Evolutionary conservation across 2,113 vertebrate species (phyloP).

Genomic region (Carassius gibelio): DNA sequence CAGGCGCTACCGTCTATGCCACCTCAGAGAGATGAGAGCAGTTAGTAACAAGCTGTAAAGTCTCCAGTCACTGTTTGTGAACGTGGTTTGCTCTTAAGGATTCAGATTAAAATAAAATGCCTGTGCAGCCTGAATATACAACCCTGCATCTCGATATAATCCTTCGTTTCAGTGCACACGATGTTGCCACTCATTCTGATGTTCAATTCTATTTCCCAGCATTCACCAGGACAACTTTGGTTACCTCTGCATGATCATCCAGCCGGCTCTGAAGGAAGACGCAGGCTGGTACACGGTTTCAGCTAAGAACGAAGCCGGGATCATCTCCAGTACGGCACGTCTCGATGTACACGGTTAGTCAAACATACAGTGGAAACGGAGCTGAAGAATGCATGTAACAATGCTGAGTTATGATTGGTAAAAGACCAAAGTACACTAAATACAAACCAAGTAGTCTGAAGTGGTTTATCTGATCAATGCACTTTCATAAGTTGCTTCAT

Average conservation of each 20-base stretch:
- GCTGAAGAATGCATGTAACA: too few species aligned
- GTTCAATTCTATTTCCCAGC: slow-evolving; percentile 70
- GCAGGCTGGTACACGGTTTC: slow-evolving; percentile 97
- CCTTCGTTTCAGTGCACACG: not conserved
- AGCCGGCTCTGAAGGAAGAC: slow-evolving; percentile 92
- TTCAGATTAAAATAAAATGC: not conserved
- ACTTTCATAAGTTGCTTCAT: not conserved
- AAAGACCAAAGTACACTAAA: slow-evolving; percentile 1
- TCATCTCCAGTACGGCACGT: slow-evolving; percentile 94
- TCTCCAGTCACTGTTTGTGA: slow-evolving; percentile 3
- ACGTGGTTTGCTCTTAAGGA: not conserved
- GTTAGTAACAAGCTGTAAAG: not conserved
- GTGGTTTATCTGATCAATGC: slow-evolving; percentile 5
- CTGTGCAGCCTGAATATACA: not conserved
- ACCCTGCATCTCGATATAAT: not conserved
- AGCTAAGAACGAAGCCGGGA: slow-evolving; percentile 96
- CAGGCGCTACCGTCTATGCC: slow-evolving; percentile 32
- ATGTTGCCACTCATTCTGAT: not conserved
- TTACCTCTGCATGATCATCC: slow-evolving; percentile 97
- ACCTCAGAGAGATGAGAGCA: slow-evolving; percentile 41
- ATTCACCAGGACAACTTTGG: slow-evolving; percentile 98
- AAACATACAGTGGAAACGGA: not conserved
- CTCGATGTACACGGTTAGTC: slow-evolving; percentile 92
- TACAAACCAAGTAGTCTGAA: not conserved
- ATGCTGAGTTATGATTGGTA: not conserved